A percentile compares a stretch with the other conserved stretches of the same genome.
Conservation (phyloP, 2,113 vertebrate genomes). For the Columba livia region DNA sequence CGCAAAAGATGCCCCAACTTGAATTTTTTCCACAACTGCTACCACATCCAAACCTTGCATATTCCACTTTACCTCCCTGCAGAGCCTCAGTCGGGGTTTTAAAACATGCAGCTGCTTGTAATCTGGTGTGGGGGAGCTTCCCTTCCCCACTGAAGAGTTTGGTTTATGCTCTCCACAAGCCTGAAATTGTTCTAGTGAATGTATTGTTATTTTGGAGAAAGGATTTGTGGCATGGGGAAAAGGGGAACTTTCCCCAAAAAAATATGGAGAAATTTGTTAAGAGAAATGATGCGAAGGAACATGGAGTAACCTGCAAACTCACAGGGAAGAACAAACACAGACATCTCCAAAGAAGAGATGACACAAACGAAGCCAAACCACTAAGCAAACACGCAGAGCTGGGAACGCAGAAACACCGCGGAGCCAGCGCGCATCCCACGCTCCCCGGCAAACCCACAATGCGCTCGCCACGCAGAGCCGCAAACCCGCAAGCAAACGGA, state of each 20-base stretch:
- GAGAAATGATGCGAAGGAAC: conserved; percentile 32
- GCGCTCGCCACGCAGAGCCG: conserved; percentile 54
- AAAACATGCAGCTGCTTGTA: conserved; percentile 34
- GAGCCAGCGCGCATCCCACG: conserved; percentile 1
- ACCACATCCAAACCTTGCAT: not conserved
- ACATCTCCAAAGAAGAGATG: not conserved
- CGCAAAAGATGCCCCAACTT: not conserved
- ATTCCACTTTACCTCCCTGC: not conserved
- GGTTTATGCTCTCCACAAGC: not conserved
- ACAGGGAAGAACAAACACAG: not conserved
- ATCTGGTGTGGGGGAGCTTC: not conserved
- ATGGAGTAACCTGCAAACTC: conserved; percentile 61
- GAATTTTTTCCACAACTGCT: not conserved
- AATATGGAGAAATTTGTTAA: not conserved
- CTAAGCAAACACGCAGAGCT: not conserved
- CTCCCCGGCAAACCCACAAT: conserved; percentile 58
- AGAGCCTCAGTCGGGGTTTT: not conserved
- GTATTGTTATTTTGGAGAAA: not conserved
- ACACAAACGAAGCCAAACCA: not conserved
- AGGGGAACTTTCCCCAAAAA: not conserved
- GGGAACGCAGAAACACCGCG: not conserved
- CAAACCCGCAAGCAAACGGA: conserved; percentile 39
- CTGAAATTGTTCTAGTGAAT: not conserved
- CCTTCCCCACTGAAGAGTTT: conserved; percentile 23
- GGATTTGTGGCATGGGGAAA: not conserved